phyloP scores from a whole-genome alignment of 2,113 vertebrate genomes.

The Saccopteryx leptura region DNA sequence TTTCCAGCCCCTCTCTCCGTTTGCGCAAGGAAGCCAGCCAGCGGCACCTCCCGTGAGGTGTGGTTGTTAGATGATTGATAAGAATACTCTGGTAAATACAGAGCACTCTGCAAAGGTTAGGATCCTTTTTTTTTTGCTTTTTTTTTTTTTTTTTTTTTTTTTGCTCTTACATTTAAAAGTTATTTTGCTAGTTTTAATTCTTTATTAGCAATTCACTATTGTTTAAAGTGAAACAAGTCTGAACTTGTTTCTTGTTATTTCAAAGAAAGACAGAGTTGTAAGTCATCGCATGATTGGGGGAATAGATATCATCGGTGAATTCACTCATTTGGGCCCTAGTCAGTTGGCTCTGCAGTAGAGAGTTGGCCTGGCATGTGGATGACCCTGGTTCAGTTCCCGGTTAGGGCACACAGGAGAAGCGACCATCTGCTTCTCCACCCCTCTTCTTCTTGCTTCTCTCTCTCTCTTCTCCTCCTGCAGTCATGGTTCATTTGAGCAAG shows the following conservation, averaged over 20 bases:
- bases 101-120: background rate
- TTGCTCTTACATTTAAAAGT: background rate
- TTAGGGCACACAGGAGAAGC: too few species aligned
- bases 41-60: background rate
- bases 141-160: background rate
- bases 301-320: background rate
- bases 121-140: background rate
- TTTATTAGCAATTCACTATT: conserved; percentile 22
- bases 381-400: too few species aligned
- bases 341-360: too few species aligned
- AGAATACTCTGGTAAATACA: background rate
- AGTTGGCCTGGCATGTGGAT: too few species aligned
- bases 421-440: too few species aligned
- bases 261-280: background rate
- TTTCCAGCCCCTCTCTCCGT: background rate
- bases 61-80: background rate
- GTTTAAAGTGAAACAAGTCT: background rate
- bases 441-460: too few species aligned
- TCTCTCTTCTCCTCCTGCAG: too few species aligned
- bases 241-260: conserved; percentile 2
- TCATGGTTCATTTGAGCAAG: too few species aligned
- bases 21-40: background rate
- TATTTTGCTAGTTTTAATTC: conserved; percentile 32
- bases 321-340: too few species aligned
- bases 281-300: background rate